These are phyloP conservation scores for Salpingus planirostris DNA, from an alignment of 2,888 invertebrate species.

Conservation along the genomic window DNA sequence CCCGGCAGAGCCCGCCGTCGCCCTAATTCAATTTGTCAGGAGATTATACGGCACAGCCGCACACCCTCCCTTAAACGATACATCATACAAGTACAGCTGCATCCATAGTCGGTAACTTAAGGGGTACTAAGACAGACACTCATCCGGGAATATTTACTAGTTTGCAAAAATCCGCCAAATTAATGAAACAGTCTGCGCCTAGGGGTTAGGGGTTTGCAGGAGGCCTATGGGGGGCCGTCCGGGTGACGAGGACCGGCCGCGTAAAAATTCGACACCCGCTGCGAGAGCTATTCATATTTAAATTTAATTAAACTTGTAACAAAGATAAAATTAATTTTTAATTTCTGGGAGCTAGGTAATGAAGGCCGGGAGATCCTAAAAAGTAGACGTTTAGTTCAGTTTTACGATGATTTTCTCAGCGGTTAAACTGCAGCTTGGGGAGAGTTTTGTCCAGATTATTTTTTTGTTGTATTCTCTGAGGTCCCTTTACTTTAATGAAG, in stretches of 20 bases:
- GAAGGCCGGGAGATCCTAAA: slow-evolving; percentile 29
- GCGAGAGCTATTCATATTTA: slow-evolving; percentile 33
- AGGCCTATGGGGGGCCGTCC: background rate
- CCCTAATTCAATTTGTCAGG: slow-evolving; percentile 46
- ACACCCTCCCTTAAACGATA: slow-evolving; percentile 40
- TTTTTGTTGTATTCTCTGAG: slow-evolving; percentile 37
- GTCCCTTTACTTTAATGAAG: slow-evolving; percentile 41
- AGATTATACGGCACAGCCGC: slow-evolving; percentile 43
- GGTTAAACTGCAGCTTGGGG: slow-evolving; percentile 30
- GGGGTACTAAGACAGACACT: slow-evolving; percentile 21
- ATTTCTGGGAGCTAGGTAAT: slow-evolving; percentile 36
- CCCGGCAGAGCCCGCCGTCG: slow-evolving; percentile 35
- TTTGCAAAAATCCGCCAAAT: slow-evolving; percentile 11
- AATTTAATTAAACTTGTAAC: slow-evolving; percentile 43
- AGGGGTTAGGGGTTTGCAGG: too few species aligned
- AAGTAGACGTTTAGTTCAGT: slow-evolving; percentile 28
- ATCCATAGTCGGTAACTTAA: slow-evolving; percentile 26
- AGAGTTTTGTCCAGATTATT: slow-evolving; percentile 41
- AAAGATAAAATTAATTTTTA: slow-evolving; percentile 44
- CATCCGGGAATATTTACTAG: slow-evolving; percentile 16
- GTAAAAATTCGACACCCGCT: slow-evolving; percentile 33
- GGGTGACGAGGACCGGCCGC: slow-evolving; percentile 1
- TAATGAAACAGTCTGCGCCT: slow-evolving; percentile 9
- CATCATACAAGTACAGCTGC: slow-evolving; percentile 38
- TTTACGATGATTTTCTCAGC: slow-evolving; percentile 33